phyloP scores from a whole-genome alignment of 2,113 vertebrate species.

The Pipra filicauda region DNA sequence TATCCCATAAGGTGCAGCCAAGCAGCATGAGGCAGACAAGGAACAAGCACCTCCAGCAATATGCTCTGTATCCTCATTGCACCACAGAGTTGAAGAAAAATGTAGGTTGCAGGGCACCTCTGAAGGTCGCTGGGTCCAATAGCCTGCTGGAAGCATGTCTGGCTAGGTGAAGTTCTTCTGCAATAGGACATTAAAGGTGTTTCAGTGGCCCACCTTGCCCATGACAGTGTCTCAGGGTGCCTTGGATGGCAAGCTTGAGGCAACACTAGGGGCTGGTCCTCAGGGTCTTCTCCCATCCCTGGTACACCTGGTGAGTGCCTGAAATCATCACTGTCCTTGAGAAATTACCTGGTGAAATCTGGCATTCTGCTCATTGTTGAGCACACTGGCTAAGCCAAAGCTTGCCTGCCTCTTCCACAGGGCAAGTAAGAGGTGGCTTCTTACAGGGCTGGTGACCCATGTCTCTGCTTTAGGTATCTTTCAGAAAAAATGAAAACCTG shows the following conservation, averaged over 20 bases:
- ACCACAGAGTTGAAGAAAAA: background rate
- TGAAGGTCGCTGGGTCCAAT: background rate
- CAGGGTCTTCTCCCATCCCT: background rate
- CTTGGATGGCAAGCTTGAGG: background rate
- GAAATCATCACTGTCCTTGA: background rate
- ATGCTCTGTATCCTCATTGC: background rate
- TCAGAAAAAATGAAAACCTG: background rate
- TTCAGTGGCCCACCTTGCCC: background rate
- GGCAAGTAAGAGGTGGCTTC: background rate
- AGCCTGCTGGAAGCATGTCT: background rate
- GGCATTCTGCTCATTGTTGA: background rate
- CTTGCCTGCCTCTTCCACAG: accelerated
- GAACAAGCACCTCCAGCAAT: background rate
- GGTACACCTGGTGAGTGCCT: background rate
- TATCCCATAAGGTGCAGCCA: background rate
- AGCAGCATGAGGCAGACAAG: background rate
- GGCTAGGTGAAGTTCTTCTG: background rate
- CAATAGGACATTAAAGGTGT: background rate
- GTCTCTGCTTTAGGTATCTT: background rate
- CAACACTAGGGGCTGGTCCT: background rate
- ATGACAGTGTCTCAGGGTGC: accelerated
- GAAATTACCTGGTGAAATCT: background rate
- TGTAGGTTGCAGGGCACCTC: background rate
- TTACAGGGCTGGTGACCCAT: background rate
- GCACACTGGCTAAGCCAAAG: background rate